Evolutionary conservation across 2,113 vertebrate genomes (phyloP), one percentile per base, ranked within the genome.

Genomic region (Seriola quinqueradiata): DNA sequence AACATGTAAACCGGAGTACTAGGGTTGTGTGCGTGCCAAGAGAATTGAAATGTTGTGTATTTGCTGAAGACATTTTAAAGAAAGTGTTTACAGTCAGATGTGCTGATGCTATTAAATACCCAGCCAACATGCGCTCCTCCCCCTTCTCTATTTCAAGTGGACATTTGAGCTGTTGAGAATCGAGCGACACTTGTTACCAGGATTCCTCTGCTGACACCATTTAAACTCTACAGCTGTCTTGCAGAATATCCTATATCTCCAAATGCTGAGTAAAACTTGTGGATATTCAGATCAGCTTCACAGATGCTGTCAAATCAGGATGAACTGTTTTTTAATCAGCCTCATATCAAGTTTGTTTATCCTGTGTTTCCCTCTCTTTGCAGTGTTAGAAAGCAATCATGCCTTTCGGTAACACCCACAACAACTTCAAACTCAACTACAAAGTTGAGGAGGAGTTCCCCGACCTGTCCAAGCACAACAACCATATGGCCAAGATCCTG

Each of bases 401-500:
- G 97, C 97, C 97, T 93, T 94, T 95, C 94, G 89, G 97, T 89
- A 96, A 96, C 95, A 98, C 97, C 87, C 97, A 98, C 96, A 98
- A 98, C 96, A 97, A 97, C 94, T 96, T 91, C 94, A 99, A 99
- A 81, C 79, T 98, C 93, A 97, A 98, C 93, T 99, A 86, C 93
- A 91, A 90, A 58, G 44, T 92, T 0, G 96, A 97, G 59, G 96
- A 98, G 5, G 97, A 99, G 78, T 98, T 50, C 82, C 97, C 97
- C 0, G 97, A 99, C 93, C 94, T 99, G 66, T 59, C 34, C 80
- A 89, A 95, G 72, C 97, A 99, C 92, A 99, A 99, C 95, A 99
- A 99, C 95, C 97, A 99, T 89, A 99, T 99, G 97, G 97, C 97
- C 89, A 98, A 98, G 90, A 93, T 52, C 3, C 94, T 99, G 89